A percentile compares a stretch with the other conserved stretches of the same genome.
Conservation (phyloP, 2,797 vertebrate genomes). For the Neosilurus mollespiculum region DNA sequence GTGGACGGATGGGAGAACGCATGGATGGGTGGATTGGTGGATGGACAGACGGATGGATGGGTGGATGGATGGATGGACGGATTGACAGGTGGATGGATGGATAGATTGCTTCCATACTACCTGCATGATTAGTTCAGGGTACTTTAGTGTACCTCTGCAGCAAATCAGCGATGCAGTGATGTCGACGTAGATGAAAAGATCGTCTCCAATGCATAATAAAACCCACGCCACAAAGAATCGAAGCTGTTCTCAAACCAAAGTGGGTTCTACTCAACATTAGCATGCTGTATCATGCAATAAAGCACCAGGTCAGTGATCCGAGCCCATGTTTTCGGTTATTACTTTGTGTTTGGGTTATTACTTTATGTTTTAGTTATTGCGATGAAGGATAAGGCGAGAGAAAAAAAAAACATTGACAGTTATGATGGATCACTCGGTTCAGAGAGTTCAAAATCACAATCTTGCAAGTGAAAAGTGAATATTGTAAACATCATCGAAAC, state of each 20-base stretch:
- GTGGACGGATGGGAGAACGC: too few species aligned
- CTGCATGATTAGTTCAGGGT: background rate
- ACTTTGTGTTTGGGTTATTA: background rate
- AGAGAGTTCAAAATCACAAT: slow-evolving; percentile 7
- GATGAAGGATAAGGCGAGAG: slow-evolving; percentile 15
- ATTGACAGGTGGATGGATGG: too few species aligned
- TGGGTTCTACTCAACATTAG: background rate
- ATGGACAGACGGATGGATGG: too few species aligned
- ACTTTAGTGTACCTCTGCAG: background rate
- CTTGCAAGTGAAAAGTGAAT: background rate
- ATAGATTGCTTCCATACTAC: too few species aligned
- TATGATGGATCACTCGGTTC: background rate
- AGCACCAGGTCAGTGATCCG: background rate
- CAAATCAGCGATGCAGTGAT: background rate
- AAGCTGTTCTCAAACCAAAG: background rate
- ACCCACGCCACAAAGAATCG: background rate
- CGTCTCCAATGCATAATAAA: background rate
- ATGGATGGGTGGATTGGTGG: too few species aligned
- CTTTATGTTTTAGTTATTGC: background rate
- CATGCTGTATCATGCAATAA: background rate
- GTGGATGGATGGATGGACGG: too few species aligned
- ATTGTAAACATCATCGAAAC: background rate
- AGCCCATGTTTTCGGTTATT: background rate
- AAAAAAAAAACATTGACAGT: background rate
- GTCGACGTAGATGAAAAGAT: background rate